These are phyloP conservation scores for Enoplosus armatus DNA, from an alignment of 2,797 vertebrate species.

Conservation along the genomic window DNA sequence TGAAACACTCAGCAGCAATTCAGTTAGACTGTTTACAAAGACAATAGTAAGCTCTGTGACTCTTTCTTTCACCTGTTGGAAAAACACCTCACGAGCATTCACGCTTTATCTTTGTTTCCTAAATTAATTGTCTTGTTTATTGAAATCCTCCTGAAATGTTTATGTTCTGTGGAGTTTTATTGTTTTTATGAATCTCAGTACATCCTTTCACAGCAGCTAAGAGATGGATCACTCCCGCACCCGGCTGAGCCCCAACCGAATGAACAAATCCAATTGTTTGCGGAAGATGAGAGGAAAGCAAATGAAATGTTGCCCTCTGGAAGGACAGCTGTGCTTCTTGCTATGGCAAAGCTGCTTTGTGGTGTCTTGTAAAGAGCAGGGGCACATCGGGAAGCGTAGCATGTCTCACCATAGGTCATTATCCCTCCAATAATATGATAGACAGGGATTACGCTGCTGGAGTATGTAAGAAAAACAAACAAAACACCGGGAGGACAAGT, in stretches of 20 bases:
- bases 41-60: not conserved
- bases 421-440: constrained; percentile 26
- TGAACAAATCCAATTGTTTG: constrained; percentile 39
- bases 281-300: constrained; percentile 39
- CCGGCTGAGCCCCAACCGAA: constrained; percentile 10
- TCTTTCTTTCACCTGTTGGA: constrained; percentile 12
- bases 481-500: constrained; percentile 20
- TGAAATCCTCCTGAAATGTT: constrained; percentile 17
- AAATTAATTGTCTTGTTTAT: not conserved
- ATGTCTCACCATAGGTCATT: constrained; percentile 22
- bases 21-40: constrained; percentile 13
- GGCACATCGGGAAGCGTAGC: constrained; percentile 13
- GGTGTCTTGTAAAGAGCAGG: not conserved
- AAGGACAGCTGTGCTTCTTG: constrained; percentile 25
- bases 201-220: constrained; percentile 2
- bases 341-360: constrained; percentile 9
- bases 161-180: constrained; percentile 11
- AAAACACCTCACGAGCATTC: constrained; percentile 8
- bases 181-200: constrained; percentile 14
- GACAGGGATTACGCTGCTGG: constrained; percentile 31
- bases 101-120: not conserved
- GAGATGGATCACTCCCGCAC: constrained; percentile 10
- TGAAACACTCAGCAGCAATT: constrained; percentile 19
- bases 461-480: constrained; percentile 26
- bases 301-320: constrained; percentile 37